A percentile compares a stretch with the other conserved stretches of the same genome.
Evolutionary conservation across 2,888 invertebrate genomes (phyloP).

Genomic region (Agrotis segetum): DNA sequence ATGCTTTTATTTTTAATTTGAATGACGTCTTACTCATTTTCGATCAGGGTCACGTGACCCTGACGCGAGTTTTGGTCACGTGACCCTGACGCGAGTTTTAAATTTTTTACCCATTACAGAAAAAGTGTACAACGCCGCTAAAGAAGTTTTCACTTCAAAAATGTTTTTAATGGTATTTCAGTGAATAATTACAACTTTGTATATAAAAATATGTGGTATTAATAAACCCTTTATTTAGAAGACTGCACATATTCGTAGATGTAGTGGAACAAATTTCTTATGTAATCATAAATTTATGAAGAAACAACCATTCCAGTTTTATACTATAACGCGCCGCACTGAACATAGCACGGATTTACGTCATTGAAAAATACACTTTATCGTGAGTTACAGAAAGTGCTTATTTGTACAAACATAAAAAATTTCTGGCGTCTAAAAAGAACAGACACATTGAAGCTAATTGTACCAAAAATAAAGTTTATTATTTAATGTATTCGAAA

Average conservation of each 20-base stretch:
- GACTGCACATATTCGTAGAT: conserved; percentile 48
- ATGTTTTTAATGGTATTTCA: not conserved
- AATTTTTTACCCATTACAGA: too few species aligned
- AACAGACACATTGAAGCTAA: conserved; percentile 8
- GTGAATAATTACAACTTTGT: conserved; percentile 5
- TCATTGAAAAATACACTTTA: not conserved
- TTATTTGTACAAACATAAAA: not conserved
- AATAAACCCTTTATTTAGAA: conserved; percentile 38
- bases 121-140: too few species aligned
- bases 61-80: too few species aligned
- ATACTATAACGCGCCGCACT: not conserved
- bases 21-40: too few species aligned
- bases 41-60: too few species aligned
- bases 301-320: conserved; percentile 42
- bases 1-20: too few species aligned
- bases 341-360: not conserved
- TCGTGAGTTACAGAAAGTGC: not conserved
- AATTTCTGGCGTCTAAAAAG: not conserved
- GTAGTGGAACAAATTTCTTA: conserved; percentile 42
- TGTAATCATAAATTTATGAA: conserved; percentile 5
- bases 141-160: too few species aligned
- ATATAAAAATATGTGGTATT: conserved; percentile 20
- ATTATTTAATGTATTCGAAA: conserved; percentile 1
- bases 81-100: too few species aligned
- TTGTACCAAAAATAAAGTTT: not conserved